Evolutionary conservation across 2,797 vertebrate species (phyloP).

Genomic region (Ptychadena robeensis): DNA sequence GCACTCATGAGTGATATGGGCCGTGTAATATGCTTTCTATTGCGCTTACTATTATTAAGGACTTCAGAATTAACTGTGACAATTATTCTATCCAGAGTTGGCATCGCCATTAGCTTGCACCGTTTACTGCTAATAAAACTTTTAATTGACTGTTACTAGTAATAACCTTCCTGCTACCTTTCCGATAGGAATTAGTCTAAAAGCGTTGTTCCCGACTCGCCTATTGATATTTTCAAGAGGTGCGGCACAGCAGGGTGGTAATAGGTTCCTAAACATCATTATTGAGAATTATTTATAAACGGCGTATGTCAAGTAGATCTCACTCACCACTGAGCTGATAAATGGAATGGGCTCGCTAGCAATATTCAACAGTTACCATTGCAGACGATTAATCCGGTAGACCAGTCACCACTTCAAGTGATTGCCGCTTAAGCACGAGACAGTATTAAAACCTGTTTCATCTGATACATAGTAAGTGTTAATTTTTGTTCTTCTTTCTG

Average conservation of each 20-base stretch:
- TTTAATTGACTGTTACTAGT: slow-evolving; percentile 82
- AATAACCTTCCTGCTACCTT: slow-evolving; percentile 83
- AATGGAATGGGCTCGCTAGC: slow-evolving; percentile 60
- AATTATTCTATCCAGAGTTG: slow-evolving; percentile 80
- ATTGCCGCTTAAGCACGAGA: slow-evolving; percentile 22
- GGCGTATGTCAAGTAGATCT: slow-evolving; percentile 57
- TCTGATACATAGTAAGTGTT: slow-evolving; percentile 45
- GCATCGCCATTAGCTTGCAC: slow-evolving; percentile 80
- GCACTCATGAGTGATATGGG: slow-evolving; percentile 84
- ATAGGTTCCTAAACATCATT: slow-evolving; percentile 63
- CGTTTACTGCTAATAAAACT: slow-evolving; percentile 86
- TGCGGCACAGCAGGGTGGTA: slow-evolving; percentile 65
- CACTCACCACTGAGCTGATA: slow-evolving; percentile 59
- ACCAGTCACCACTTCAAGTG: slow-evolving; percentile 31
- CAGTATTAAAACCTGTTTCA: slow-evolving; percentile 16
- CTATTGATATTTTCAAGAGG: slow-evolving; percentile 74
- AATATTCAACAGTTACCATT: slow-evolving; percentile 58
- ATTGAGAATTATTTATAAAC: slow-evolving; percentile 63
- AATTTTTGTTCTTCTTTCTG: slow-evolving; percentile 36
- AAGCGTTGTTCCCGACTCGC: slow-evolving; percentile 68
- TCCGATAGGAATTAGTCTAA: slow-evolving; percentile 76
- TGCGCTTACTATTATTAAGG: slow-evolving; percentile 86
- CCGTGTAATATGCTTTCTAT: slow-evolving; percentile 84
- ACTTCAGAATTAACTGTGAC: slow-evolving; percentile 86
- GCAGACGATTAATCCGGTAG: slow-evolving; percentile 54